Percentiles rank a stretch among this genome's conserved stretches.
phyloP scores from a whole-genome alignment of 2,113 vertebrate genomes.

The Sinosuthora webbiana region DNA sequence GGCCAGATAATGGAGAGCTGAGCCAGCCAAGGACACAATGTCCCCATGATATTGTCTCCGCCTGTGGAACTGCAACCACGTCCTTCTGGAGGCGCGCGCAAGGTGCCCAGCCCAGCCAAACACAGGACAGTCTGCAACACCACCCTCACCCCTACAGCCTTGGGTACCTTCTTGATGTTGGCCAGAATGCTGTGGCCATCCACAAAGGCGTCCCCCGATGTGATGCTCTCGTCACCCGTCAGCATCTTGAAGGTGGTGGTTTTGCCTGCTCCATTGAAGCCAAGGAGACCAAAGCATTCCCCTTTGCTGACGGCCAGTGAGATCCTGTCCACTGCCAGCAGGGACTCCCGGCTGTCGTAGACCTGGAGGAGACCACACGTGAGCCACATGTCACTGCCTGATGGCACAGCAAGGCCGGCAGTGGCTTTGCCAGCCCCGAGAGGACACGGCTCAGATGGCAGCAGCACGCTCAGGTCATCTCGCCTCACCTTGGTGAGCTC shows the following conservation, averaged over 20 bases:
- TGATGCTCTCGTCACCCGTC: slow-evolving; percentile 90
- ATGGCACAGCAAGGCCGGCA: accelerated
- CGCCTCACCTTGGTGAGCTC: slow-evolving; percentile 89
- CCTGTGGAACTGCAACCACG: background rate
- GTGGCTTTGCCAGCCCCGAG: background rate
- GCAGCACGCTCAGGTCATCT: background rate
- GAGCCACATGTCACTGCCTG: accelerated
- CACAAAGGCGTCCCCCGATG: slow-evolving; percentile 88
- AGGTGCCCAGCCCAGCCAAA: background rate
- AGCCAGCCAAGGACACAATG: background rate
- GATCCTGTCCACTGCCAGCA: slow-evolving; percentile 91
- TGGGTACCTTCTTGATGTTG: slow-evolving; percentile 86
- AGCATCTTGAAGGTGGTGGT: slow-evolving; percentile 98
- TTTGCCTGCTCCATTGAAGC: slow-evolving; percentile 96
- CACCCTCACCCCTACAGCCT: accelerated
- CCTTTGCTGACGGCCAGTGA: slow-evolving; percentile 89
- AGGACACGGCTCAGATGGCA: background rate
- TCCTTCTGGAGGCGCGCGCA: background rate
- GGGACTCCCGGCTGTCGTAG: slow-evolving; percentile 78
- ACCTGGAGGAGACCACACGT: slow-evolving; percentile 67
- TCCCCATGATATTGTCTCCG: background rate
- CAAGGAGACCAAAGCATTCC: slow-evolving; percentile 94
- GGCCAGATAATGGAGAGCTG: background rate
- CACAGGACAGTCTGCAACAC: background rate
- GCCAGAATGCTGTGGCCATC: slow-evolving; percentile 92